Evolutionary conservation across 2,888 invertebrate species (phyloP).

Genomic region (Hirtodrosophila confusa): DNA sequence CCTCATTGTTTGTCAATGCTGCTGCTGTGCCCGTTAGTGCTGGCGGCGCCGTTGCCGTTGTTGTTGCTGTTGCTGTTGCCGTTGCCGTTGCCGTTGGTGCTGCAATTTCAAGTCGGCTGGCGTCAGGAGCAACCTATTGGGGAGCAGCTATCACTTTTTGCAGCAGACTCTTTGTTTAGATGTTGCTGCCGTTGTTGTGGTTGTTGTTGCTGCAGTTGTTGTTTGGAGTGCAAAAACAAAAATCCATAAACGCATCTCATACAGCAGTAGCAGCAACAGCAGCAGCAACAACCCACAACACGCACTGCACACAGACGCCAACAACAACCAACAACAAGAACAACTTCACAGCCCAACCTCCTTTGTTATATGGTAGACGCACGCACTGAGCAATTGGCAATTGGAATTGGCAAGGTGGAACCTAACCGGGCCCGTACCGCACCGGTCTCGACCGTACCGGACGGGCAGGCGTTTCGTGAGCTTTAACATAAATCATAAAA

Average conservation of each 20-base stretch:
- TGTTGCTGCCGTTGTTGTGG: conserved; percentile 14
- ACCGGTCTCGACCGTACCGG: conserved; percentile 2
- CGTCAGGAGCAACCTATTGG: conserved; percentile 58
- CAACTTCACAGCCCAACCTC: conserved; percentile 41
- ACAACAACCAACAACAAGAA: conserved; percentile 34
- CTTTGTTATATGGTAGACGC: conserved; percentile 42
- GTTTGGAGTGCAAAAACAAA: conserved; percentile 63
- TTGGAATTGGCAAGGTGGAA: conserved; percentile 46
- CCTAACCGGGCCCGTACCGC: not conserved
- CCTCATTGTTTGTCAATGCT: conserved; percentile 67
- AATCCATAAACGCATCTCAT: conserved; percentile 73
- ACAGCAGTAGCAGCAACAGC: conserved; percentile 49
- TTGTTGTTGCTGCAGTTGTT: conserved; percentile 30
- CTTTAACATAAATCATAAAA: conserved; percentile 84
- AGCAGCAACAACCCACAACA: conserved; percentile 57
- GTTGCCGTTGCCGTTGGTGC: conserved; percentile 16
- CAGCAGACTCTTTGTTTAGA: conserved; percentile 60
- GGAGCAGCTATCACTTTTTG: conserved; percentile 53
- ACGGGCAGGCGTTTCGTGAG: conserved; percentile 69
- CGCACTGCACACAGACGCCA: not conserved
- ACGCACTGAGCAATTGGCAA: conserved; percentile 58
- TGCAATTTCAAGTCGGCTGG: conserved; percentile 52
- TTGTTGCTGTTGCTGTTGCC: conserved; percentile 35
- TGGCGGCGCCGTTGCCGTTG: conserved; percentile 38
- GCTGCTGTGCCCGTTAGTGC: conserved; percentile 31